Evolutionary conservation across 1,140 invertebrate genomes (phyloP).

Genomic region (Hydropsyche tenuis): DNA sequence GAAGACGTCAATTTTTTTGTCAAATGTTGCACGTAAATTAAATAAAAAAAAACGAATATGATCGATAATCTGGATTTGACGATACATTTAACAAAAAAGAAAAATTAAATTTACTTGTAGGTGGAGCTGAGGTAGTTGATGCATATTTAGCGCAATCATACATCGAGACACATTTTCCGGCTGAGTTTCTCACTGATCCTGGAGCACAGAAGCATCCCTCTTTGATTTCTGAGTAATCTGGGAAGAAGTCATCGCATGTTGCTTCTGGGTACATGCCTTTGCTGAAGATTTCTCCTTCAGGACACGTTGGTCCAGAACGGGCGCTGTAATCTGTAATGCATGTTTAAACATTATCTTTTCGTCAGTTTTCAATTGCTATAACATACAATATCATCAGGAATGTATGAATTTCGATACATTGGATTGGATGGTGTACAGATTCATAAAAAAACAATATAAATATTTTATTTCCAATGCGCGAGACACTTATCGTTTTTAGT

Average conservation of each 20-base stretch:
- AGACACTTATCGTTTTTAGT: no score
- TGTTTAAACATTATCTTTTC: no score
- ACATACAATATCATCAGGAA: no score
- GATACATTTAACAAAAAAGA: no score
- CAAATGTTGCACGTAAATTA: no score
- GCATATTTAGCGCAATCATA: neutral
- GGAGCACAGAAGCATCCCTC: slow-evolving; percentile 19
- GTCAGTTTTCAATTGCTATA: no score
- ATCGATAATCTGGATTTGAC: no score
- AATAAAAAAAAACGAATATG: no score
- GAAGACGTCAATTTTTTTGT: neutral
- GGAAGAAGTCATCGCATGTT: slow-evolving; percentile 9
- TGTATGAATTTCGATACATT: no score
- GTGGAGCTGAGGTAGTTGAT: neutral
- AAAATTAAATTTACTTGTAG: neutral
- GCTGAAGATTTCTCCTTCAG: neutral
- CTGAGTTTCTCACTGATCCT: neutral
- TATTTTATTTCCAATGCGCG: no score
- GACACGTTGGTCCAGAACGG: slow-evolving; percentile 8
- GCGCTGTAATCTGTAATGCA: neutral
- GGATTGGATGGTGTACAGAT: no score
- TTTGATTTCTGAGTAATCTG: neutral
- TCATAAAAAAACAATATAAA: neutral
- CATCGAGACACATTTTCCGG: slow-evolving; percentile 12
- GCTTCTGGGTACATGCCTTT: slow-evolving; percentile 3